A percentile compares a stretch with the other conserved stretches of the same genome.
phyloP scores from a whole-genome alignment of 2,113 vertebrate genomes.

The Gila orcuttii region DNA sequence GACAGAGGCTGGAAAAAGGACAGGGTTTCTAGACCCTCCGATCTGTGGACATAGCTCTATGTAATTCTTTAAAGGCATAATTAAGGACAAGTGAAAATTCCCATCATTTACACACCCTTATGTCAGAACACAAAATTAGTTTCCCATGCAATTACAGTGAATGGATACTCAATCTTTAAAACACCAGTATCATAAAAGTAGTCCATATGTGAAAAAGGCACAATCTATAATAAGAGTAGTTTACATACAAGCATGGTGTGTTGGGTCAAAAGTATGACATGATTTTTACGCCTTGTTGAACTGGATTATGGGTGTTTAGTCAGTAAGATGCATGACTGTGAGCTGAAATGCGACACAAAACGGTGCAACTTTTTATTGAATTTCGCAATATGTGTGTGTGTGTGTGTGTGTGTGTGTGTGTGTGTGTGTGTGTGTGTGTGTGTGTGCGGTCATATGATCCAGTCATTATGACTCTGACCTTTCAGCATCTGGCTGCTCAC shows the following conservation, averaged over 20 bases:
- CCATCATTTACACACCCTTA: neutral
- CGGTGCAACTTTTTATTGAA: neutral
- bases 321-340: neutral
- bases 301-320: neutral
- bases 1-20: neutral
- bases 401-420: neutral
- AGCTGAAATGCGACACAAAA: neutral
- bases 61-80: neutral
- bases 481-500: slow-evolving; percentile 65
- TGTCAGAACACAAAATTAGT: neutral
- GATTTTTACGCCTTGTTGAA: neutral
- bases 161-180: neutral
- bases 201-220: neutral
- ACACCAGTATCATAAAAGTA: neutral
- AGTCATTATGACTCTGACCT: slow-evolving; percentile 71
- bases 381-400: neutral
- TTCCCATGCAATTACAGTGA: neutral
- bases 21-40: neutral
- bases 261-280: neutral
- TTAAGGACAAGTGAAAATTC: neutral
- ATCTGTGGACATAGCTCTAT: slow-evolving; percentile 2
- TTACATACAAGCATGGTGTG: neutral
- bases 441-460: slow-evolving; percentile 70
- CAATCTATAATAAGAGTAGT: neutral
- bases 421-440: slow-evolving; percentile 47